These are phyloP conservation scores for Clostera curtula DNA, from an alignment of 2,888 invertebrate species.

Conservation along the genomic window DNA sequence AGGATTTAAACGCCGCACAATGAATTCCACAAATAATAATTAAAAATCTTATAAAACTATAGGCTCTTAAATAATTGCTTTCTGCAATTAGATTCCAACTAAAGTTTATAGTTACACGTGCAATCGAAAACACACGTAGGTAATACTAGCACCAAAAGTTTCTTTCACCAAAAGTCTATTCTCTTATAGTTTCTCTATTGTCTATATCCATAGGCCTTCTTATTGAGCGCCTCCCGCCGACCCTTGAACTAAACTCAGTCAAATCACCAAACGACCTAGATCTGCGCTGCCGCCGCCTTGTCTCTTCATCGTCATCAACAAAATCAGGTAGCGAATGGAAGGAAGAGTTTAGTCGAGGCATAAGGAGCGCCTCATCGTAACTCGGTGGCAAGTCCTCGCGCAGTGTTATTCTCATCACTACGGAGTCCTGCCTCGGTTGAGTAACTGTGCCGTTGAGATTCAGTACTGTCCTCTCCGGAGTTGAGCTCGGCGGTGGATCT, in stretches of 20 bases:
- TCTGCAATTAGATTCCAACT: too few species aligned
- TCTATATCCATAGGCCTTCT: slow-evolving; percentile 53
- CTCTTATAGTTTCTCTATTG: slow-evolving; percentile 22
- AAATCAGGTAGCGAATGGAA: slow-evolving; percentile 74
- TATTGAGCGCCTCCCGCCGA: slow-evolving; percentile 52
- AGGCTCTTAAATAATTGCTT: too few species aligned
- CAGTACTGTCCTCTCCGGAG: slow-evolving; percentile 55
- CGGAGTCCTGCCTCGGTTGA: slow-evolving; percentile 41
- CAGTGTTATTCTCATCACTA: slow-evolving; percentile 48
- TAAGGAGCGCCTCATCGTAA: slow-evolving; percentile 84
- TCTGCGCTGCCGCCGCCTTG: slow-evolving; percentile 39
- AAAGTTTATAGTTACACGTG: too few species aligned
- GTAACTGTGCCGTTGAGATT: slow-evolving; percentile 39
- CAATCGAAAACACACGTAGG: too few species aligned
- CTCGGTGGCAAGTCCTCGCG: slow-evolving; percentile 76
- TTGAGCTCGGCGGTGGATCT: slow-evolving; percentile 40
- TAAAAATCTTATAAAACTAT: too few species aligned
- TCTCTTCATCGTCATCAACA: slow-evolving; percentile 49
- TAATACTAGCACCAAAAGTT: background rate
- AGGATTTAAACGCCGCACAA: too few species aligned
- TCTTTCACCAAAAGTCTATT: too few species aligned
- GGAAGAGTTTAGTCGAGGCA: slow-evolving; percentile 80
- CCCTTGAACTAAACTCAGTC: slow-evolving; percentile 46
- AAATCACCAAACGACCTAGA: slow-evolving; percentile 67
- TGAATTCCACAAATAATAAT: too few species aligned